A percentile compares a stretch with the other conserved stretches of the same genome.
These are phyloP conservation scores for Lerema accius DNA, from an alignment of 1,140 invertebrate species.

Conservation along the genomic window DNA sequence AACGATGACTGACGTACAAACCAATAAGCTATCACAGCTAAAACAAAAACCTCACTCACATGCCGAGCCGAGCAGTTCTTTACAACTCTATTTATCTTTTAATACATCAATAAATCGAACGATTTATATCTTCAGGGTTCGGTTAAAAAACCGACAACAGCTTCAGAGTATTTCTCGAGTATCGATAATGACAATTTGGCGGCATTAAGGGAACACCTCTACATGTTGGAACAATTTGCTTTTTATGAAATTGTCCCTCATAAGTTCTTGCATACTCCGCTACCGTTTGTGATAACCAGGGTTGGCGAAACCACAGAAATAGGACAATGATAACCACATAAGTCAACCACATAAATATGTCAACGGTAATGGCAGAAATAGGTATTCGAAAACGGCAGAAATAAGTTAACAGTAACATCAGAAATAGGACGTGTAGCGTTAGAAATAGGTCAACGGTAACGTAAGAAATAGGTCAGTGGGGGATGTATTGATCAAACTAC, in stretches of 20 bases:
- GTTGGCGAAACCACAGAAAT: neutral
- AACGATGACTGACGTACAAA: too few relatives aligned
- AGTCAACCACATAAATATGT: too few relatives aligned
- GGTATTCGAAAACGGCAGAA: too few relatives aligned
- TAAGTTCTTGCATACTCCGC: constrained; percentile 14
- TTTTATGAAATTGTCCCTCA: constrained; percentile 27
- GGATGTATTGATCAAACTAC: too few relatives aligned
- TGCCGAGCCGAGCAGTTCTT: too few relatives aligned
- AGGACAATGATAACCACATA: neutral
- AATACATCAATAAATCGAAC: constrained; percentile 14
- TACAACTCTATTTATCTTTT: constrained; percentile 11
- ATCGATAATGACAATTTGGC: constrained; percentile 30
- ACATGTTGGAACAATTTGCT: constrained; percentile 21
- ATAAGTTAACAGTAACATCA: too few relatives aligned
- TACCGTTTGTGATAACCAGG: constrained; percentile 18
- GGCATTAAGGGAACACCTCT: constrained; percentile 12
- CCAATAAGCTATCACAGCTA: too few relatives aligned
- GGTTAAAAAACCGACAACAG: constrained; percentile 8
- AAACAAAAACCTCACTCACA: too few relatives aligned
- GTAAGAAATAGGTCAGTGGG: too few relatives aligned
- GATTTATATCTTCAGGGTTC: constrained; percentile 15
- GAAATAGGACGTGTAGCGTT: too few relatives aligned
- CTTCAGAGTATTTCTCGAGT: constrained; percentile 5
- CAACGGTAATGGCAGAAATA: neutral
- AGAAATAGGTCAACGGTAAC: too few relatives aligned